A percentile compares a stretch with the other conserved stretches of the same genome.
These are phyloP conservation scores for Altica lythri DNA, from an alignment of 2,888 invertebrate species.

Conservation along the genomic window DNA sequence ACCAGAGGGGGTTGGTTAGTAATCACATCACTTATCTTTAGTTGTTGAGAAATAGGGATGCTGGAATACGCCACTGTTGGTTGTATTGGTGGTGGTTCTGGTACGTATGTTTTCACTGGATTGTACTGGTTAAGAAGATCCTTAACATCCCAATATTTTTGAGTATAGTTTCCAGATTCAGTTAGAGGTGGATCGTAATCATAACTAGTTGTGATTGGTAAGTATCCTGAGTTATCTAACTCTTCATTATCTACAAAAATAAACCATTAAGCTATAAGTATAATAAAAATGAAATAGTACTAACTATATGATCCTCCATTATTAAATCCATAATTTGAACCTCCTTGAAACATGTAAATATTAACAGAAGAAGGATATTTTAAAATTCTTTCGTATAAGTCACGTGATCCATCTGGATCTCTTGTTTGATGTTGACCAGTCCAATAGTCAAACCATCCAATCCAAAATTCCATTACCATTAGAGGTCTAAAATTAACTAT, in stretches of 20 bases:
- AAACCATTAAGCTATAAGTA: too few species aligned
- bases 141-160: too few species aligned
- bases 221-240: constrained; percentile 13
- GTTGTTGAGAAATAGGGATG: too few species aligned
- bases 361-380: too few species aligned
- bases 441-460: too few species aligned
- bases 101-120: constrained; percentile 47
- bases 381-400: constrained; percentile 43
- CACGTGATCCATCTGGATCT: constrained; percentile 56
- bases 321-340: too few species aligned
- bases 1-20: too few species aligned
- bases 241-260: constrained; percentile 16
- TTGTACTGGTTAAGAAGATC: constrained; percentile 57
- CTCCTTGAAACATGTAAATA: too few species aligned
- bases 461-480: constrained; percentile 65
- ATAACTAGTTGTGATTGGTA: constrained; percentile 56
- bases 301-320: constrained; percentile 42
- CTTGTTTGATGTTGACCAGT: too few species aligned
- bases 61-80: constrained; percentile 80
- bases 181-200: constrained; percentile 91
- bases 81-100: constrained; percentile 72
- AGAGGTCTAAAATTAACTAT: constrained; percentile 57
- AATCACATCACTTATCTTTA: too few species aligned
- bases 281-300: constrained; percentile 28
- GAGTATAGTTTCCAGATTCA: too few species aligned